Evolutionary conservation across 2,797 vertebrate species (phyloP).

Genomic region (Aeoliscus strigatus): DNA sequence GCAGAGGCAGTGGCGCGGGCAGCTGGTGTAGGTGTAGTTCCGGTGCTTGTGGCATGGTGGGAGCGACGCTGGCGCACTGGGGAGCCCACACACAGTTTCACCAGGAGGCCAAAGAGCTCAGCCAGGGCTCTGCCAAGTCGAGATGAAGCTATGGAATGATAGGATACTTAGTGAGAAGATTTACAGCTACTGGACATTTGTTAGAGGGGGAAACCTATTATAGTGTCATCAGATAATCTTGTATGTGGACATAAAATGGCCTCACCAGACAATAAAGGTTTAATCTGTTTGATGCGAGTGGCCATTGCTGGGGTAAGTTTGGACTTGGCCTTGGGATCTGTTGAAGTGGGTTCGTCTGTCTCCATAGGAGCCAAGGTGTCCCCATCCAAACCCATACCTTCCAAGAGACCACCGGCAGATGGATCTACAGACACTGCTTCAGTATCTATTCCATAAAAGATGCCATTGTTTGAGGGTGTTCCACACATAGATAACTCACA

Average conservation of each 20-base stretch:
- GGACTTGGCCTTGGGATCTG: constrained; percentile 89
- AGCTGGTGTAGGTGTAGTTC: constrained; percentile 89
- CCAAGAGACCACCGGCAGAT: constrained; percentile 85
- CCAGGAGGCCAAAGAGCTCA: constrained; percentile 90
- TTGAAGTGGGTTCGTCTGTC: constrained; percentile 87
- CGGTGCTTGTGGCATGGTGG: constrained; percentile 91
- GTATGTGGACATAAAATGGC: background rate
- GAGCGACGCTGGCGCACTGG: constrained; percentile 91
- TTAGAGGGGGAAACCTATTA: too few species aligned
- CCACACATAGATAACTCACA: background rate
- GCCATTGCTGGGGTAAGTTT: constrained; percentile 97
- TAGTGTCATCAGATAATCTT: background rate
- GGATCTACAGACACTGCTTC: constrained; percentile 80
- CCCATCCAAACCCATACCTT: constrained; percentile 91
- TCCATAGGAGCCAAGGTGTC: constrained; percentile 94
- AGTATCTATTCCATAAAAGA: constrained; percentile 65
- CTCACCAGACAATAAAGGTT: constrained; percentile 90
- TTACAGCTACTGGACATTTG: background rate
- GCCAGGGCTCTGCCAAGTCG: constrained; percentile 89
- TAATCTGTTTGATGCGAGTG: constrained; percentile 97
- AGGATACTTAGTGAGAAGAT: background rate
- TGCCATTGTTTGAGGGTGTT: background rate
- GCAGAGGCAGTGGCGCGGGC: constrained; percentile 91
- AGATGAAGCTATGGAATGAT: constrained; percentile 82
- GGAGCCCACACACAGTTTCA: constrained; percentile 94